Evolutionary conservation across 2,888 invertebrate genomes (phyloP), one percentile per base, ranked within the genome.

Genomic region (Periphyllus acericola): DNA sequence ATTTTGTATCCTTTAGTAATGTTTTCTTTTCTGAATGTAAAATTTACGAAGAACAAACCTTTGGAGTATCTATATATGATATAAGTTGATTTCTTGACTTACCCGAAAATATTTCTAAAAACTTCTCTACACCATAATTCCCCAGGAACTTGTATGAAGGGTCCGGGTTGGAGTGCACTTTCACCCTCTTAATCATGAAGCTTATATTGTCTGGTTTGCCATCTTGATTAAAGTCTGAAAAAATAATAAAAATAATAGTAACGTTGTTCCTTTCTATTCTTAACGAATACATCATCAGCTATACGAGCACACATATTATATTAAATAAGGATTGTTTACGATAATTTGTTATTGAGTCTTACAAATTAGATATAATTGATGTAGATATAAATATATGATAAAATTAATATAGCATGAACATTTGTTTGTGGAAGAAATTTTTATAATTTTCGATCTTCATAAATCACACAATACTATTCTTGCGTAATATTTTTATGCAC

Each of bases 121-220:
- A 99, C 93, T 99, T 99, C 92, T 98, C 99, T 88, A 99, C 99
- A 78, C 99, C 99, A 91, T 99, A 98, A 92, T 98, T 98, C 90
- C 96, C 96, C 0, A 97, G 96, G 92, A 97, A 97, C 90, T 97
- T 94, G 92, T 98, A 98, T 81, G 95, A 94, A 17, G 96, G 95
- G 92, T 97, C 97, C 91, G 95, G 95, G 89, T 97, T 93, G 89
- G 97, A 97, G 92, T 98, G 97, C 32, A 98, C 97, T 92, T 98
- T 98, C 91, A 98, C 96, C 91, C 98, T 94, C 93, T 98, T 98
- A 91, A 98, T 98, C 96, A 98, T 97, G 92, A 98, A 98, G 89
- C 96, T 96, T 90, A 98, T 97, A 92, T 97, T 97, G 92, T 98
- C 98, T 60, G 96, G 94, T 91, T 95, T 95, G 66, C 97, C 97